Evolutionary conservation across 53 echinoderm and acorn worm genomes (phyloP).

Genomic region (Glandiceps talaboti): DNA sequence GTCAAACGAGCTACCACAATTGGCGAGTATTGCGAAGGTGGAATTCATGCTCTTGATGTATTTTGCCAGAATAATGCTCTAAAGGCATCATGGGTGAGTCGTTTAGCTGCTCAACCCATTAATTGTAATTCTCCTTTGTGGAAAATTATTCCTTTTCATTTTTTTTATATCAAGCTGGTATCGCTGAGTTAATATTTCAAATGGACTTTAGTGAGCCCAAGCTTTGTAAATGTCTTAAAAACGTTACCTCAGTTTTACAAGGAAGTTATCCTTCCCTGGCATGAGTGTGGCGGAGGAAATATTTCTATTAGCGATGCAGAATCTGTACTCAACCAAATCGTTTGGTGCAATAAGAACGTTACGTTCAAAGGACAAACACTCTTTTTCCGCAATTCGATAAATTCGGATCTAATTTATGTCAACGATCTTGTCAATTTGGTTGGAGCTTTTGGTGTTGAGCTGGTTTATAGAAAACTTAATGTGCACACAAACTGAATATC

Average conservation of each 20-base stretch:
- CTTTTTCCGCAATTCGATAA: neutral
- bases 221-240: neutral
- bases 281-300: neutral
- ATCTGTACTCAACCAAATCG: neutral
- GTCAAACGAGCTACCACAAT: neutral
- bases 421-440: neutral
- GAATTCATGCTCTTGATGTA: neutral
- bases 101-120: neutral
- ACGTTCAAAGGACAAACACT: neutral
- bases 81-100: neutral
- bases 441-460: neutral
- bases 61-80: neutral
- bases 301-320: neutral
- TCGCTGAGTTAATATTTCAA: neutral
- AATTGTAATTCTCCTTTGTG: neutral
- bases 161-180: neutral
- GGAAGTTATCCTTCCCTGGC: neutral
- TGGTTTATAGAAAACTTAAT: too few relatives aligned
- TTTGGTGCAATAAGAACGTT: neutral
- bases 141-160: neutral
- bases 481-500: too few relatives aligned
- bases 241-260: neutral
- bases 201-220: neutral
- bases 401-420: neutral
- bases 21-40: neutral